Evolutionary conservation across 1,140 invertebrate genomes (phyloP).

Genomic region (Euwallacea fornicatus): DNA sequence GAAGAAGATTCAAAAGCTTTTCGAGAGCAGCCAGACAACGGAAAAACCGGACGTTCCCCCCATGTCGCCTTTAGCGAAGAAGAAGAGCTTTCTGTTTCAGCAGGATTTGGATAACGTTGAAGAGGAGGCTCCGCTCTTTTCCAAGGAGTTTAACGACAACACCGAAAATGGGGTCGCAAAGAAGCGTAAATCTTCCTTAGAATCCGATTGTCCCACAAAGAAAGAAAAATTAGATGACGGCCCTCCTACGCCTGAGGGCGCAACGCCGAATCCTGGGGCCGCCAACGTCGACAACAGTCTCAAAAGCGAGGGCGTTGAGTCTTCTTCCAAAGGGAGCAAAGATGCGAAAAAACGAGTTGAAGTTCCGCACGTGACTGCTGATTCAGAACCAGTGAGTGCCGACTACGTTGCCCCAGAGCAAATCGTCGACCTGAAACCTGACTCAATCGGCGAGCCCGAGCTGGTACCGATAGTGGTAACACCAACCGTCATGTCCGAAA

Average conservation of each 20-base stretch:
- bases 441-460: conserved; percentile 38
- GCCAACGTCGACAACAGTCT: too few species aligned
- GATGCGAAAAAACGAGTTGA: conserved; percentile 8
- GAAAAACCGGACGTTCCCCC: conserved; percentile 25
- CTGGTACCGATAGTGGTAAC: conserved; percentile 46
- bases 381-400: not conserved
- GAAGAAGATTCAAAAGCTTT: conserved; percentile 35
- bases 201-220: not conserved
- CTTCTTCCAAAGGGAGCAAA: not conserved
- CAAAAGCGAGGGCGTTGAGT: not conserved
- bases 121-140: not conserved
- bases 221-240: not conserved
- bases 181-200: not conserved
- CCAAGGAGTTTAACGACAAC: not conserved
- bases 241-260: not conserved
- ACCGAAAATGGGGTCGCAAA: not conserved
- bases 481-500: conserved; percentile 50
- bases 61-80: conserved; percentile 36
- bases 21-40: conserved; percentile 20
- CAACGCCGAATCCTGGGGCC: not conserved
- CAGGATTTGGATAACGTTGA: not conserved
- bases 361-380: not conserved
- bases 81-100: conserved; percentile 35
- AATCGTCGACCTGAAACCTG: not conserved
- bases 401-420: conserved; percentile 1